A percentile compares a stretch with the other conserved stretches of the same genome.
phyloP scores from a whole-genome alignment of 2,113 vertebrate species.

The Odocoileus virginianus region DNA sequence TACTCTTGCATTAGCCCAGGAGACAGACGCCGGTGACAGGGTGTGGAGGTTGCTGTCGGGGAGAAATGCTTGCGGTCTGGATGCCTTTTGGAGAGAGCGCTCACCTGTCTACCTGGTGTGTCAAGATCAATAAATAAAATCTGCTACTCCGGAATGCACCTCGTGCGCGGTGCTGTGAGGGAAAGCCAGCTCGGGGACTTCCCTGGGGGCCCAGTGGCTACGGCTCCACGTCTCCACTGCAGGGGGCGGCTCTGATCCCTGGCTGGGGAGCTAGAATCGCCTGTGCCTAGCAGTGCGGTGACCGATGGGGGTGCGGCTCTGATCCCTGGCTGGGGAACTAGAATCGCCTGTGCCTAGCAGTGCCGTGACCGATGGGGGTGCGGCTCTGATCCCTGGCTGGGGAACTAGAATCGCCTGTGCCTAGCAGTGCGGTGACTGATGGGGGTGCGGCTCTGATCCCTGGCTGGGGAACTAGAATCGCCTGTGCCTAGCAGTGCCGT shows the following conservation, averaged over 20 bases:
- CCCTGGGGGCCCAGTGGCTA: background rate
- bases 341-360: background rate
- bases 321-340: background rate
- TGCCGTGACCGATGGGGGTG: background rate
- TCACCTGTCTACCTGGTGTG: background rate
- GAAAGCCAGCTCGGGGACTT: background rate
- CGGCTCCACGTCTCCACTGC: background rate
- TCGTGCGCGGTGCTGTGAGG: background rate
- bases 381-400: background rate
- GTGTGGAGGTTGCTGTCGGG: background rate
- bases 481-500: background rate
- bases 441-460: background rate
- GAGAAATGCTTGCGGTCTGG: background rate
- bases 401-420: background rate
- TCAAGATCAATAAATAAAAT: background rate
- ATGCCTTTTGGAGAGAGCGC: background rate
- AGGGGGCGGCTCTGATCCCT: background rate
- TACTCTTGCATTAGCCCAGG: no score
- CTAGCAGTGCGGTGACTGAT: background rate
- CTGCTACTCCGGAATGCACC: fast-evolving
- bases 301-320: background rate
- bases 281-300: no score
- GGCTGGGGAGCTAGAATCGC: no score
- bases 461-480: background rate
- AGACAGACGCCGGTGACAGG: fast-evolving